A percentile compares a stretch with the other conserved stretches of the same genome.
Conservation (phyloP, 2,888 invertebrate species). For the Zhuqinia jingwanae region DNA sequence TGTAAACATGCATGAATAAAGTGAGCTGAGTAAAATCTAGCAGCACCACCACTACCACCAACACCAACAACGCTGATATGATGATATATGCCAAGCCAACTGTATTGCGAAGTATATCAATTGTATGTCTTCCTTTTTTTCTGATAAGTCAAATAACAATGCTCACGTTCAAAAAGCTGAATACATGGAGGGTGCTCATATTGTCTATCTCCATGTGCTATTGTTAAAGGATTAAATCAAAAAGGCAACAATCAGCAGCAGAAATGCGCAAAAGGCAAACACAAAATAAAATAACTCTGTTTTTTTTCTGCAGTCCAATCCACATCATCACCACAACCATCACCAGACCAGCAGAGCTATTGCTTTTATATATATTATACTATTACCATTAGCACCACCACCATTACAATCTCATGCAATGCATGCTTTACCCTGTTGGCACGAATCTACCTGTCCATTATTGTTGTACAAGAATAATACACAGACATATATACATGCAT, state of each 20-base stretch:
- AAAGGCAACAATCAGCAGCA: not conserved
- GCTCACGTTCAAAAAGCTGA: not conserved
- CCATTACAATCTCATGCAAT: no score
- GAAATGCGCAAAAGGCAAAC: not conserved
- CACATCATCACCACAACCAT: not conserved
- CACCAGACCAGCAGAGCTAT: no score
- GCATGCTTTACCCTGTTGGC: no score
- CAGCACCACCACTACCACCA: not conserved
- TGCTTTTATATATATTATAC: no score
- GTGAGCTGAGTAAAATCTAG: not conserved
- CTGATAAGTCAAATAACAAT: not conserved
- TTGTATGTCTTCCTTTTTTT: constrained; percentile 10
- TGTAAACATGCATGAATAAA: no score
- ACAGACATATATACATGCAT: constrained; percentile 2
- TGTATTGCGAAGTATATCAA: not conserved
- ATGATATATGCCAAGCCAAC: not conserved
- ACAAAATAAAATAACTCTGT: not conserved
- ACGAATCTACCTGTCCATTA: no score
- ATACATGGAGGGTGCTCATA: constrained; percentile 14
- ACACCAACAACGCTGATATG: no score
- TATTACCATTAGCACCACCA: no score
- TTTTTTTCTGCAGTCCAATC: not conserved
- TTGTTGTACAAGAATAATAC: no score
- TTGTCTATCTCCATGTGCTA: not conserved
- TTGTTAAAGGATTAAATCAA: constrained; percentile 43